These are phyloP conservation scores for Sparidentex hasta DNA, from an alignment of 2,797 vertebrate genomes.

Conservation along the genomic window DNA sequence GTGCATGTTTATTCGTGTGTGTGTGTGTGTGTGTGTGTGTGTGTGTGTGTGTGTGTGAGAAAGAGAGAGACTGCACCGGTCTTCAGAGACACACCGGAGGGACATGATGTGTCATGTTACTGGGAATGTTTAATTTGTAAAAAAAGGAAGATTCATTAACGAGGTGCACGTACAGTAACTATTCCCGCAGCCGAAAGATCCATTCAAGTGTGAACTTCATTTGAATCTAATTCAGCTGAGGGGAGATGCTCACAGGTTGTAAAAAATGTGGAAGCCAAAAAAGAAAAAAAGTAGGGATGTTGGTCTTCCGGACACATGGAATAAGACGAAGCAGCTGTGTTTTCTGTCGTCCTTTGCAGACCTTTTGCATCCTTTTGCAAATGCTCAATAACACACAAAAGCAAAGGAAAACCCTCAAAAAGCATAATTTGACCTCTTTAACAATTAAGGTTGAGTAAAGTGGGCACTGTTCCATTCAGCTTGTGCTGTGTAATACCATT, in stretches of 20 bases:
- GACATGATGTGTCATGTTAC: conserved; percentile 21
- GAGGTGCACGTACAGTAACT: not conserved
- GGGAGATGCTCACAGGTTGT: not conserved
- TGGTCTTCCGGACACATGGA: not conserved
- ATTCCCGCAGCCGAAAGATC: conserved; percentile 1
- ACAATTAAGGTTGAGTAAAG: too few species aligned
- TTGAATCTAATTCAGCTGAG: conserved; percentile 13
- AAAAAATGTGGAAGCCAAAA: not conserved
- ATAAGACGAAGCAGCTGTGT: not conserved
- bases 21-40: not conserved
- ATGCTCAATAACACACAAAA: too few species aligned
- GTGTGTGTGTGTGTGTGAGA: not conserved
- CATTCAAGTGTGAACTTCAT: conserved; percentile 32
- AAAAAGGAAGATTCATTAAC: conserved; percentile 32
- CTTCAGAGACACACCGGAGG: not conserved
- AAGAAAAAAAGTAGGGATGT: not conserved
- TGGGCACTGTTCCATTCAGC: too few species aligned
- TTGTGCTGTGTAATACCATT: too few species aligned
- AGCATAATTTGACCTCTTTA: too few species aligned
- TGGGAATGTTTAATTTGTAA: conserved; percentile 34
- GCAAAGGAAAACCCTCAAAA: too few species aligned
- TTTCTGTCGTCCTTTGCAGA: too few species aligned
- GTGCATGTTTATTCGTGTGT: not conserved
- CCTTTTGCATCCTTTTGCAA: too few species aligned
- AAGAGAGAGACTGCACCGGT: not conserved